Evolutionary conservation across 2,888 invertebrate genomes (phyloP), one percentile per base, ranked within the genome.

Genomic region (Operophtera brumata): DNA sequence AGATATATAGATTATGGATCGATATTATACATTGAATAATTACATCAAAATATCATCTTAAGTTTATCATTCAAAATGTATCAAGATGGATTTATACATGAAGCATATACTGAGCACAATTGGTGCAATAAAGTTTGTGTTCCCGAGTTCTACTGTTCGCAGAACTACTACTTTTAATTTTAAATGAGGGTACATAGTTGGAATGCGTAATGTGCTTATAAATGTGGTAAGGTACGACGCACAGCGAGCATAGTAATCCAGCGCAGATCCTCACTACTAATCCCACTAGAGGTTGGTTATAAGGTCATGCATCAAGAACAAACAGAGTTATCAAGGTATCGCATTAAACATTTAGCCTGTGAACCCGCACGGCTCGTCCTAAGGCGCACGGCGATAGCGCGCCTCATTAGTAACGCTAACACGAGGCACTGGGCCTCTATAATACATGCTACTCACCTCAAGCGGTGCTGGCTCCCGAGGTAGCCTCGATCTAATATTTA

Each of bases 391-490:
- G 59, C 45, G 67, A 65, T 65, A 58, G 60, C 62, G 34, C 13
- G 37, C n/a, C 51, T 50, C 53, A 47, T 47, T 51, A 55, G 52
- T 20, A 3, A 20, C 49, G 61, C 20, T 37, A 36, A 34, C 60
- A 55, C 58, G 47, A 35, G 58, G 37, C 60, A 56, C 58, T 48
- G 58, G 54, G 54, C 64, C 59, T 36, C 55, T 71, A 77, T 70
- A 71, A 67, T 69, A 65, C 59, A 72, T 65, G 65, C 35, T 51
- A 75, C 77, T 68, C 64, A 84, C 85, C 84, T 82, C 72, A 70
- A 75, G 76, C 82, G 78, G 79, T 77, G 82, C 75, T 78, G 75
- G 80, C 78, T 73, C 71, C 73, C 74, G 71, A 70, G 72, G 73
- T 70, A 72, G 75, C 77, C 73, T 61, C 71, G 72, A 69, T 75